These are phyloP conservation scores for Trematomus loennbergii DNA, from an alignment of 2,113 vertebrate species.

Conservation along the genomic window DNA sequence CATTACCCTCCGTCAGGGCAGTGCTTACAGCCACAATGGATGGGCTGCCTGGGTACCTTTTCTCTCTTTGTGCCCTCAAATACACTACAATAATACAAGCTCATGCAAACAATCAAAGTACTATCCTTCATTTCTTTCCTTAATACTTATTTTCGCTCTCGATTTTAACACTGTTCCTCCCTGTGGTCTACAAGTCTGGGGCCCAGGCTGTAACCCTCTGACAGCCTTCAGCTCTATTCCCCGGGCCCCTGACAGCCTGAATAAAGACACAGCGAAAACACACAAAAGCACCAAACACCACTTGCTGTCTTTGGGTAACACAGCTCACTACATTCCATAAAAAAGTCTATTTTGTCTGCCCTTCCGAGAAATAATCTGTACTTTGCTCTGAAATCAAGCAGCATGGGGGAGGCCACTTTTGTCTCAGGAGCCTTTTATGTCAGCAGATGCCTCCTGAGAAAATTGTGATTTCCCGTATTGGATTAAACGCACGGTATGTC, in stretches of 20 bases:
- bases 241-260: background rate
- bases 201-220: background rate
- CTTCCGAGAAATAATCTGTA: constrained; percentile 4
- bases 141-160: background rate
- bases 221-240: constrained; percentile 9
- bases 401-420: background rate
- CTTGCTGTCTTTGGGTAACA: constrained; percentile 17
- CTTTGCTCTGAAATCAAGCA: constrained; percentile 17
- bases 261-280: background rate
- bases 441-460: background rate
- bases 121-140: background rate
- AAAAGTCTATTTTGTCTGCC: constrained; percentile 30
- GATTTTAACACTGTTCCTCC: background rate
- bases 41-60: constrained; percentile 27
- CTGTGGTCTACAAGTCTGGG: background rate
- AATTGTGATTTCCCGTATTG: background rate
- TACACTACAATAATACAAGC: constrained; percentile 5
- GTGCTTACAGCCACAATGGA: constrained; percentile 46
- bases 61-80: constrained; percentile 24
- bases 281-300: constrained; percentile 20
- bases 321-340: constrained; percentile 16
- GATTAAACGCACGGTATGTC: too few species aligned
- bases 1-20: constrained; percentile 63
- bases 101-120: background rate
- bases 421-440: background rate